phyloP scores from a whole-genome alignment of 2,888 invertebrate species.

The Rhodophaea formosa region DNA sequence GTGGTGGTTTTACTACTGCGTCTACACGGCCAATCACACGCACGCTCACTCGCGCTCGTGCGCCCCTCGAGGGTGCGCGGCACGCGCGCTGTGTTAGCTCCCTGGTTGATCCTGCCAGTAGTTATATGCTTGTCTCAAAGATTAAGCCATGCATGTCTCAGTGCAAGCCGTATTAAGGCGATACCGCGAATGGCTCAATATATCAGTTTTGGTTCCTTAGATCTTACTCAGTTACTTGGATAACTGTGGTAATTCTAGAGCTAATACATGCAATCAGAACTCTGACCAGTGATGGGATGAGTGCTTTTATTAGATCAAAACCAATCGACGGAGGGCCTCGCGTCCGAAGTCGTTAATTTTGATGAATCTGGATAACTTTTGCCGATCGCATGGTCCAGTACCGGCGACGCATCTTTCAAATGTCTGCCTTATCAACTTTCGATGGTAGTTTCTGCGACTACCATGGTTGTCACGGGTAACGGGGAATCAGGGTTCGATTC shows the following conservation, averaged over 20 bases:
- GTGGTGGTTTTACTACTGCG: too few species aligned
- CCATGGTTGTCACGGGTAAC: conserved; percentile 86
- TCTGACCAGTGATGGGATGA: conserved; percentile 66
- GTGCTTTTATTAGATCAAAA: conserved; percentile 59
- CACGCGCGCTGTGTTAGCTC: conserved; percentile 30
- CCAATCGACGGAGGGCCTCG: conserved; percentile 63
- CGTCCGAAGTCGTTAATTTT: conserved; percentile 57
- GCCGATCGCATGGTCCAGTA: conserved; percentile 54
- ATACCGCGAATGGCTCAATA: too few species aligned
- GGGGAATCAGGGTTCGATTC: conserved; percentile 88
- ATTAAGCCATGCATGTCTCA: conserved; percentile 73
- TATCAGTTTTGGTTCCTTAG: too few species aligned
- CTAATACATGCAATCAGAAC: conserved; percentile 78
- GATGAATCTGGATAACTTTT: conserved; percentile 69
- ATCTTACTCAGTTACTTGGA: conserved; percentile 54
- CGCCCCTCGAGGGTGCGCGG: background rate
- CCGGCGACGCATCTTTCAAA: conserved; percentile 83
- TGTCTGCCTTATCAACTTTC: conserved; percentile 86
- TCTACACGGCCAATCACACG: too few species aligned
- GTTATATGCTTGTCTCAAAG: conserved; percentile 85
- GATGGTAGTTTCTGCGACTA: conserved; percentile 84
- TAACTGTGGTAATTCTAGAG: conserved; percentile 83
- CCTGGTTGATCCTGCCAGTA: conserved; percentile 82
- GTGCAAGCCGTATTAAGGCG: too few species aligned
- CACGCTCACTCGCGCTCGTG: too few species aligned